Evolutionary conservation across 2,888 invertebrate genomes (phyloP), one percentile per base, ranked within the genome.

Genomic region (Hofmannophila pseudospretella): DNA sequence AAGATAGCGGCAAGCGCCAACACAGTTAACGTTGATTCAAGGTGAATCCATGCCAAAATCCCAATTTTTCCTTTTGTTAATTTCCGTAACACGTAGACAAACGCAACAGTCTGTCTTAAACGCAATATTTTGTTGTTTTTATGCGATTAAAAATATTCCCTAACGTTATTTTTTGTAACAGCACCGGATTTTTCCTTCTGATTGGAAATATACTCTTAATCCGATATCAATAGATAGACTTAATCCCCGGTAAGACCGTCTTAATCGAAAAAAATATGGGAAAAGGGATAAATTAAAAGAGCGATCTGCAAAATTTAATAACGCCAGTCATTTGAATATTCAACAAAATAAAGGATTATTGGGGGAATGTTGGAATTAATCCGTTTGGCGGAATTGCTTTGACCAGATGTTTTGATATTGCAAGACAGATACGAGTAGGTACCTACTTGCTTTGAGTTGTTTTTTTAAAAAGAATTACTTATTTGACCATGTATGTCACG

Each of bases 291-390:
- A 61, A 63, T 59, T 57, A 63, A 63, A 60, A 47, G 49, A 5
- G 49, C 54, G 41, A 62, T 61, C 54, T 47, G 41, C 42, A 41
- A 47, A 51, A 60, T 62, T 62, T 63, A 64, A 62, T 64, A 62
- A 64, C 49, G 42, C 38, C 42, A 51, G 44, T 44, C 43, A 56
- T 57, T 59, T 61, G 58, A 66, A 67, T 67, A 64, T 66, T 66
- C 58, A 61, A 58, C 54, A 50, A 37, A 42, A 54, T 45, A 42
- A 39, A 39, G 49, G 52, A 54, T 53, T 52, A 47, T 51, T 51
- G 45, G 42, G 48, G 42, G 56, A 62, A 51, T 54, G 47, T 51
- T 54, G 53, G 46, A 60, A 58, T 54, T 51, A 58, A 58, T 54
- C 54, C 43, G 40, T 41, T 51, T 42, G 41, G 47, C 48, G 39